These are phyloP conservation scores for Malachius bipustulatus DNA, from an alignment of 2,888 invertebrate genomes.

Conservation along the genomic window DNA sequence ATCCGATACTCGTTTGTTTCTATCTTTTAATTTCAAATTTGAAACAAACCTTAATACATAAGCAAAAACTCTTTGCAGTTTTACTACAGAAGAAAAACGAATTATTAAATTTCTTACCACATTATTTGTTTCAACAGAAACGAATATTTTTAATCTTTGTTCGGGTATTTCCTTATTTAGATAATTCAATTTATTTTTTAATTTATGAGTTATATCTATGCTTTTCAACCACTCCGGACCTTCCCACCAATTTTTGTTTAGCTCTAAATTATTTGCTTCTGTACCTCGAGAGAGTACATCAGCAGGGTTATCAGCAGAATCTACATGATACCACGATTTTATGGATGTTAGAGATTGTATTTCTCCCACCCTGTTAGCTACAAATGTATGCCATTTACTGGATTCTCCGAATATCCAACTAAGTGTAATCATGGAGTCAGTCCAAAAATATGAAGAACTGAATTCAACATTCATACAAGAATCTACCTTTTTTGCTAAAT, in stretches of 20 bases:
- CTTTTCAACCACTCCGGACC: slow-evolving; percentile 12
- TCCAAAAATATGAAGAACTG: slow-evolving; percentile 10
- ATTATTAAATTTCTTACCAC: no score
- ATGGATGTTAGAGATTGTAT: slow-evolving; percentile 10
- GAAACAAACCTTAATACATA: slow-evolving; percentile 6
- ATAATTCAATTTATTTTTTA: no score
- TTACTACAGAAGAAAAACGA: no score
- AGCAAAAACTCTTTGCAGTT: slow-evolving; percentile 9
- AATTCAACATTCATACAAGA: slow-evolving; percentile 7
- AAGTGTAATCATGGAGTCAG: slow-evolving; percentile 16
- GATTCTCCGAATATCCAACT: slow-evolving; percentile 13
- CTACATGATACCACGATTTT: slow-evolving; percentile 15
- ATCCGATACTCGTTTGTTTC: not conserved
- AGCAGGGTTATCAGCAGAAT: slow-evolving; percentile 16
- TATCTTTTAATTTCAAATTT: not conserved
- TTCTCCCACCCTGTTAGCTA: slow-evolving; percentile 14
- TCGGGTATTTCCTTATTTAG: no score
- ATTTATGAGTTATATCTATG: not conserved
- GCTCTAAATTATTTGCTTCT: slow-evolving; percentile 9
- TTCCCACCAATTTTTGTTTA: slow-evolving; percentile 14
- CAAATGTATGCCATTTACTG: slow-evolving; percentile 14
- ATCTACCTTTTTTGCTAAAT: slow-evolving; percentile 10
- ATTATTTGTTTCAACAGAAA: no score
- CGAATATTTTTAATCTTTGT: no score
- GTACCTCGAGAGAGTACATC: slow-evolving; percentile 16